Conservation (phyloP, 2,888 invertebrate species). For the Sarcophaga carnaria region DNA sequence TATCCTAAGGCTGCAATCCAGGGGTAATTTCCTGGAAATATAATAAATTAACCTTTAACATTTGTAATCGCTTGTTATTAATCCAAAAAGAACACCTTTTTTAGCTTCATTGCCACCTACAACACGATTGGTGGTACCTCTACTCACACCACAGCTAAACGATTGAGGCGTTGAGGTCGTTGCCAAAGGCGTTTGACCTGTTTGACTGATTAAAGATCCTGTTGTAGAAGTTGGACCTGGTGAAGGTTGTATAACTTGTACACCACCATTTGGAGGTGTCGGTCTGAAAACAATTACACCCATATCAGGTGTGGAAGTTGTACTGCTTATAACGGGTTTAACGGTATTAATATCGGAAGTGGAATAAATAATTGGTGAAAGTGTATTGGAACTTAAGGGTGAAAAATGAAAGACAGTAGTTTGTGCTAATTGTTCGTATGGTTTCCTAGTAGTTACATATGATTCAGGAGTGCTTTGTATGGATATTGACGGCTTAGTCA, state of each 20-base stretch:
- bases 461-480: constrained; percentile 1
- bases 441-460: background rate
- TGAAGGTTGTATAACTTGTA: constrained; percentile 9
- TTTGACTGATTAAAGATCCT: background rate
- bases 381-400: constrained; percentile 46
- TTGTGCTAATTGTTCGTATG: background rate
- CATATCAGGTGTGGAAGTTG: background rate
- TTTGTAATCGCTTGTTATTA: no score
- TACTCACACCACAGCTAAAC: constrained; percentile 83
- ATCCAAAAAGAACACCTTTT: constrained; percentile 72
- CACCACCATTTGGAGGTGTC: background rate
- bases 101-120: constrained; percentile 83
- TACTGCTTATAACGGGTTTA: background rate
- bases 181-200: background rate
- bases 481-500: constrained; percentile 1
- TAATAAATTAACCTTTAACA: no score
- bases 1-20: constrained; percentile 92
- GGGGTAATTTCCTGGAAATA: constrained; percentile 86
- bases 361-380: background rate
- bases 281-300: constrained; percentile 31
- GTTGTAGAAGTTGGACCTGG: constrained; percentile 1
- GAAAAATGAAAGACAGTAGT: constrained; percentile 62
- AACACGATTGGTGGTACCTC: constrained; percentile 81
- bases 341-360: background rate
- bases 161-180: constrained; percentile 20